Conservation (phyloP, 1,140 invertebrate genomes). For the Tribolium castaneum region DNA sequence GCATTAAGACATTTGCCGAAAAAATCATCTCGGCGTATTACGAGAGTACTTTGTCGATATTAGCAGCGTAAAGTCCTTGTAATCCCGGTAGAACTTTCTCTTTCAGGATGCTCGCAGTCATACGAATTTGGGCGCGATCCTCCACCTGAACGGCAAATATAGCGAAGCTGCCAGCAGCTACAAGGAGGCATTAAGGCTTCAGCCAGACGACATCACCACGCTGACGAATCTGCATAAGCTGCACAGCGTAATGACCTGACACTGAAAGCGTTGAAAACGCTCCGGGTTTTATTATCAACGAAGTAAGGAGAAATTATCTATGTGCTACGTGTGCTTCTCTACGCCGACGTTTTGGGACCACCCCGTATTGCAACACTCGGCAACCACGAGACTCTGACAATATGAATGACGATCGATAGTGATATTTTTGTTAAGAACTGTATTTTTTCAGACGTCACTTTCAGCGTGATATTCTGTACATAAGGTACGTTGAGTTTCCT, state of each 20-base stretch:
- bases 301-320: constrained; percentile 38
- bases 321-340: constrained; percentile 47
- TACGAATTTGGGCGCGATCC: constrained; percentile 93
- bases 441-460: constrained; percentile 44
- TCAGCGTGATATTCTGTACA: constrained; percentile 37
- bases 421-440: constrained; percentile 57
- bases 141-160: constrained; percentile 92
- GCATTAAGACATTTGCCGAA: not conserved
- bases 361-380: constrained; percentile 45
- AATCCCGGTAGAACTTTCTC: constrained; percentile 45
- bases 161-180: constrained; percentile 86
- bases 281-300: constrained; percentile 46
- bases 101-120: constrained; percentile 87
- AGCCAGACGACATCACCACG: constrained; percentile 88
- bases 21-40: not conserved
- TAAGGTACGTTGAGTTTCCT: constrained; percentile 36
- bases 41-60: not conserved
- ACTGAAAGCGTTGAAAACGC: constrained; percentile 35
- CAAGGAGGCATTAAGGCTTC: constrained; percentile 81
- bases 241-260: constrained; percentile 68
- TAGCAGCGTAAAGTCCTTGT: not conserved
- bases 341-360: constrained; percentile 52
- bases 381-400: constrained; percentile 58
- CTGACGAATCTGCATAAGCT: constrained; percentile 90
- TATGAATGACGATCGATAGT: constrained; percentile 61